Conservation (phyloP, 53 echinoderm and acorn worm species). For the Holothuria scabra region DNA sequence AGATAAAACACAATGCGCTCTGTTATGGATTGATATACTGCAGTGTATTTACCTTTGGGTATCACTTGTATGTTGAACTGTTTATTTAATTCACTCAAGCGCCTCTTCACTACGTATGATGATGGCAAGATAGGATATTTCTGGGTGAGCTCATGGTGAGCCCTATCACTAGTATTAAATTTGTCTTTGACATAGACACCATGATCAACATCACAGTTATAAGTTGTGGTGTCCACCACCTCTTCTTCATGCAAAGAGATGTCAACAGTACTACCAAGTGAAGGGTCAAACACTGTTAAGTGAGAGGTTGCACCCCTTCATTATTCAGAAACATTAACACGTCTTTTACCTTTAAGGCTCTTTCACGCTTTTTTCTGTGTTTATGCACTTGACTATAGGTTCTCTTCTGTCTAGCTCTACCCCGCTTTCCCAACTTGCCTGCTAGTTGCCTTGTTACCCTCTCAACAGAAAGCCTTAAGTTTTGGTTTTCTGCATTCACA, state of each 20-base stretch:
- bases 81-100: neutral
- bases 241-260: neutral
- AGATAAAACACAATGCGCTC: neutral
- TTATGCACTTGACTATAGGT: no score
- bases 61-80: neutral
- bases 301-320: neutral
- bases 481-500: no score
- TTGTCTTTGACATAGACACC: slow-evolving; percentile 15
- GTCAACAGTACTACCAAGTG: neutral
- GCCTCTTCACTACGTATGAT: neutral
- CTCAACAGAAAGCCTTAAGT: no score
- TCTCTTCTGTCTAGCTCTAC: no score
- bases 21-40: slow-evolving; percentile 1
- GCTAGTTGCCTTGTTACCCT: no score
- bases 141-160: neutral
- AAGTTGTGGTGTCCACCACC: neutral
- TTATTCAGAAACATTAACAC: neutral
- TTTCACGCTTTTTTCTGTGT: no score
- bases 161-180: neutral
- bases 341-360: no score
- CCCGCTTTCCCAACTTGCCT: no score
- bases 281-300: neutral
- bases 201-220: slow-evolving; percentile 2
- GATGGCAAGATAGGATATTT: neutral
- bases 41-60: neutral